Evolutionary conservation across 2,113 vertebrate genomes (phyloP).

Genomic region (Forbesichthys agassizii): DNA sequence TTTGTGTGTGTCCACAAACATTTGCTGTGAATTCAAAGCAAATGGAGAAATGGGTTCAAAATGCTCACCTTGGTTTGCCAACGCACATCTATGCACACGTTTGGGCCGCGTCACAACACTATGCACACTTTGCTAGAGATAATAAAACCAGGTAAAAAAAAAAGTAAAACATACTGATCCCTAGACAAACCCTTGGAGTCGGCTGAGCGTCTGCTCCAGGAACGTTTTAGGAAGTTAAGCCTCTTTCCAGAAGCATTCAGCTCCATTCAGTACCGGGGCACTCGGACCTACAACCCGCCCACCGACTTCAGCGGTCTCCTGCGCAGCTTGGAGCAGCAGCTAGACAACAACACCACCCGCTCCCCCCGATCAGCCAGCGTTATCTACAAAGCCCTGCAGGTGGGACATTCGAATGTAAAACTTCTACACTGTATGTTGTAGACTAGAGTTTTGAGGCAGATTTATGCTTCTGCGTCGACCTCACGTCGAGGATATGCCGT

Average conservation of each 20-base stretch:
- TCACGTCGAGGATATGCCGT: no score
- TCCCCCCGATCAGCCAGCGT: slow-evolving; percentile 92
- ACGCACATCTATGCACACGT: no score
- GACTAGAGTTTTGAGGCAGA: neutral
- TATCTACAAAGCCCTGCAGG: slow-evolving; percentile 94
- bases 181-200: slow-evolving; percentile 89
- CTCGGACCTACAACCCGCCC: slow-evolving; percentile 95
- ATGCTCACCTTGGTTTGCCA: no score
- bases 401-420: slow-evolving; percentile 48
- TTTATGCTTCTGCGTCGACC: no score
- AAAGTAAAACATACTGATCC: neutral
- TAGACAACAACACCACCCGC: slow-evolving; percentile 95
- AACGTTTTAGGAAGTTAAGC: slow-evolving; percentile 92
- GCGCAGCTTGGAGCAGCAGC: slow-evolving; percentile 87
- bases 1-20: no score
- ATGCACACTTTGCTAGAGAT: no score
- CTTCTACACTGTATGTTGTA: neutral
- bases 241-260: slow-evolving; percentile 98
- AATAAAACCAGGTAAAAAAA: no score
- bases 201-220: slow-evolving; percentile 93
- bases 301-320: slow-evolving; percentile 96
- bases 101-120: neutral
- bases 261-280: slow-evolving; percentile 95
- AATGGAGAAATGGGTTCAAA: no score
- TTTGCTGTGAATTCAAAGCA: no score